Percentiles rank a stretch among this genome's conserved stretches.
phyloP scores from a whole-genome alignment of 2,113 vertebrate species.

The Pycnonotus jocosus region DNA sequence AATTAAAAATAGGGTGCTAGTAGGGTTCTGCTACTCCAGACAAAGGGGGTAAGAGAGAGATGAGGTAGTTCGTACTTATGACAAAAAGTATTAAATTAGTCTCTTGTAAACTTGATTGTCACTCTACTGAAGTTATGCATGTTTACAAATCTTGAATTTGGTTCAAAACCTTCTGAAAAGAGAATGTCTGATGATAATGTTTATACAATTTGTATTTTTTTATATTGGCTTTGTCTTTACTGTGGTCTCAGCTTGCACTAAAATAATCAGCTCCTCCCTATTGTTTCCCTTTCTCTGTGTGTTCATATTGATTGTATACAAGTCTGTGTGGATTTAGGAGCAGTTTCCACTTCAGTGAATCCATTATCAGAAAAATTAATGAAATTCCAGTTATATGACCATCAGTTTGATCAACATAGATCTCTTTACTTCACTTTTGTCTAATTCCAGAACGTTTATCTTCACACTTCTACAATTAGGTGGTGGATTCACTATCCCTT shows the following conservation, averaged over 20 bases:
- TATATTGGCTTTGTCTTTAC: not conserved
- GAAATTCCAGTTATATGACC: not conserved
- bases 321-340: not conserved
- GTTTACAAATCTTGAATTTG: not conserved
- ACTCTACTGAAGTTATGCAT: not conserved
- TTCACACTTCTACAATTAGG: not conserved
- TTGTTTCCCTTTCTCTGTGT: not conserved
- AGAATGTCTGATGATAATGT: not conserved
- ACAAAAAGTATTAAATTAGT: not conserved
- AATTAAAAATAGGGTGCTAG: not conserved
- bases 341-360: not conserved
- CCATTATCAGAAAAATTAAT: not conserved
- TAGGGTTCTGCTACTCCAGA: not conserved
- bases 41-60: not conserved
- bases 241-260: not conserved
- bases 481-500: not conserved
- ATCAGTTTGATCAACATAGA: not conserved
- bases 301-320: not conserved
- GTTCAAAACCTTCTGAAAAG: not conserved
- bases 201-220: not conserved
- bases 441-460: not conserved
- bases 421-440: not conserved
- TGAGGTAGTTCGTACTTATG: not conserved
- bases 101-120: not conserved
- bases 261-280: not conserved